phyloP scores from a whole-genome alignment of 2,888 invertebrate genomes.

The Machimus rusticus region DNA sequence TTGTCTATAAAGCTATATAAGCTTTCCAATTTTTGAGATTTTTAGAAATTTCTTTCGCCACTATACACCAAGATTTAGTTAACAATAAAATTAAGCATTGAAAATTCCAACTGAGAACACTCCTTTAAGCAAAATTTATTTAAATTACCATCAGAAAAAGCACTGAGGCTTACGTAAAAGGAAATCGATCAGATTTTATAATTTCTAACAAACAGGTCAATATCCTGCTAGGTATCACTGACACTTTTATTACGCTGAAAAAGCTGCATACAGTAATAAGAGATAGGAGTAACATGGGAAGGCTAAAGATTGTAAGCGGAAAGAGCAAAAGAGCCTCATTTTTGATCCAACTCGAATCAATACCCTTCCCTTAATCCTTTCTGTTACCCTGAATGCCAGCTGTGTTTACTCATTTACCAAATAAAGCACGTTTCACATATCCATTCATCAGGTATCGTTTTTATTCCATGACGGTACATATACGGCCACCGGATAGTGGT shows the following conservation, averaged over 20 bases:
- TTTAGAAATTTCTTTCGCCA: too few species aligned
- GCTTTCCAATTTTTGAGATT: too few species aligned
- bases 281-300: background rate
- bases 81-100: too few species aligned
- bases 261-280: background rate
- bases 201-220: background rate
- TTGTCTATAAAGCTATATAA: too few species aligned
- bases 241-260: background rate
- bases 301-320: background rate
- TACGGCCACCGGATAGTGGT: slow-evolving; percentile 24
- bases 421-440: background rate
- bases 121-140: background rate
- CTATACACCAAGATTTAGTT: too few species aligned
- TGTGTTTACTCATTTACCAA: slow-evolving; percentile 3
- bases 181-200: background rate
- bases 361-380: background rate
- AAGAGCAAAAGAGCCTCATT: background rate
- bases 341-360: background rate
- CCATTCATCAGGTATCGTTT: background rate
- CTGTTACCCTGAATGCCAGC: background rate
- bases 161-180: background rate
- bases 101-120: too few species aligned
- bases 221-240: background rate
- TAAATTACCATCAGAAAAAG: too few species aligned
- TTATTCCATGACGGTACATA: slow-evolving; percentile 16